Percentiles rank a stretch among this genome's conserved stretches.
Conservation (phyloP, 1,140 invertebrate genomes). For the Platyura marginata region DNA sequence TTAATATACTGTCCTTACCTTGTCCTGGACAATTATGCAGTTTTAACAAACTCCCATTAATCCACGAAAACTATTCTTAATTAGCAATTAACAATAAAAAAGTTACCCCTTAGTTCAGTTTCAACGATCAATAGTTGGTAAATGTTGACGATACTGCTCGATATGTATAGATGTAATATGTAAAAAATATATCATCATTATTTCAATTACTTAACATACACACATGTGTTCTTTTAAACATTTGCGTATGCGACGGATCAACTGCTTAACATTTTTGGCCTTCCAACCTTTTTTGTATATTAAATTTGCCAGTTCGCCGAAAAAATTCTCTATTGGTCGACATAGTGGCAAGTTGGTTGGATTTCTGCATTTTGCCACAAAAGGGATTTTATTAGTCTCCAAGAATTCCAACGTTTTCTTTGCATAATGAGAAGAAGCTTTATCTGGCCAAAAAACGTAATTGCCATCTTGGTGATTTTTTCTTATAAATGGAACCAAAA, state of each 20-base stretch:
- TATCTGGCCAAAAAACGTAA: neutral
- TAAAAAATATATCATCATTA: too few relatives aligned
- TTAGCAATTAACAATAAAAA: too few relatives aligned
- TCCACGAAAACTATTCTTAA: too few relatives aligned
- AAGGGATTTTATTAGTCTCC: neutral
- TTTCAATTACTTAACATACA: too few relatives aligned
- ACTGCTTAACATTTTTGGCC: neutral
- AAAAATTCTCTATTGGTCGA: neutral
- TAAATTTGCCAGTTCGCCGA: neutral
- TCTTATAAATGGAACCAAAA: neutral
- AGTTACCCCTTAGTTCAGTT: too few relatives aligned
- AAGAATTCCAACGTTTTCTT: neutral
- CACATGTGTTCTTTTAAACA: neutral
- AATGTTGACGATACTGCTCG: too few relatives aligned
- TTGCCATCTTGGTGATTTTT: neutral
- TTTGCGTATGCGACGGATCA: neutral
- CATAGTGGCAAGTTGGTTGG: neutral
- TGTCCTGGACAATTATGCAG: too few relatives aligned
- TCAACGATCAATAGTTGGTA: too few relatives aligned
- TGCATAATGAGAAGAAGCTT: neutral
- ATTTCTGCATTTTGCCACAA: neutral
- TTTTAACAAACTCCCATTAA: too few relatives aligned
- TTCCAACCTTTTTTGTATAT: neutral
- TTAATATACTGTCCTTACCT: too few relatives aligned
- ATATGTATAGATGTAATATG: too few relatives aligned